These are phyloP conservation scores for Pholis gunnellus DNA, from an alignment of 2,113 vertebrate genomes.

Conservation along the genomic window DNA sequence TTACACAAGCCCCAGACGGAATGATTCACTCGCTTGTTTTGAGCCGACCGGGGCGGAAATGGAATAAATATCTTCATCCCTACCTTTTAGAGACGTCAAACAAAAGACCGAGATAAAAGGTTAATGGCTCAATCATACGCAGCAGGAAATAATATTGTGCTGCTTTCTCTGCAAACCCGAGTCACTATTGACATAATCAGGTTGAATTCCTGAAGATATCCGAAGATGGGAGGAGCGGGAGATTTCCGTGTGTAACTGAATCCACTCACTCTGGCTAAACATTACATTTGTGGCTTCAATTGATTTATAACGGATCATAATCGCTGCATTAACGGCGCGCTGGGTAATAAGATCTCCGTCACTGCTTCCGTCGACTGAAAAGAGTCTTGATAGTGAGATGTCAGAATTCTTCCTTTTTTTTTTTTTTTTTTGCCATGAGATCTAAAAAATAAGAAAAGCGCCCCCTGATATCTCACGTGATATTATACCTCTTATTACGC, in stretches of 20 bases:
- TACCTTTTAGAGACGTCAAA: slow-evolving; percentile 85
- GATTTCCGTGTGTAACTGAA: slow-evolving; percentile 74
- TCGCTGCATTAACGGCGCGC: slow-evolving; percentile 79
- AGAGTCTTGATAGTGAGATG: slow-evolving; percentile 69
- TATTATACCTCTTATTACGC: slow-evolving; percentile 75
- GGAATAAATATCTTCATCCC: slow-evolving; percentile 87
- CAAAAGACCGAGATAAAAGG: slow-evolving; percentile 85
- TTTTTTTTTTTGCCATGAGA: slow-evolving; percentile 39
- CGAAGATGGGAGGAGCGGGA: slow-evolving; percentile 56
- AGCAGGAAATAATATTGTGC: slow-evolving; percentile 80
- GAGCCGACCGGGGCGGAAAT: slow-evolving; percentile 83
- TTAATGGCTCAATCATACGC: slow-evolving; percentile 85
- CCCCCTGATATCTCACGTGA: slow-evolving; percentile 63
- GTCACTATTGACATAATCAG: slow-evolving; percentile 72
- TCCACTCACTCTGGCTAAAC: slow-evolving; percentile 77
- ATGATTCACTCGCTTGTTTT: slow-evolving; percentile 86
- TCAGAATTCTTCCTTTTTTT: slow-evolving; percentile 64
- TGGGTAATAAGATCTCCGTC: slow-evolving; percentile 81
- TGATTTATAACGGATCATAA: slow-evolving; percentile 84
- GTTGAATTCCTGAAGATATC: slow-evolving; percentile 78
- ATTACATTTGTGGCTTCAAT: slow-evolving; percentile 80
- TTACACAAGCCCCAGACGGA: slow-evolving; percentile 82
- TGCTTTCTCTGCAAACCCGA: slow-evolving; percentile 65
- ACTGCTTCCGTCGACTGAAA: slow-evolving; percentile 73
- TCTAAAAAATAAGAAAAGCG: slow-evolving; percentile 42